These are phyloP conservation scores for Dicyrtoma fusca DNA, from an alignment of 2,888 invertebrate genomes.

Conservation along the genomic window DNA sequence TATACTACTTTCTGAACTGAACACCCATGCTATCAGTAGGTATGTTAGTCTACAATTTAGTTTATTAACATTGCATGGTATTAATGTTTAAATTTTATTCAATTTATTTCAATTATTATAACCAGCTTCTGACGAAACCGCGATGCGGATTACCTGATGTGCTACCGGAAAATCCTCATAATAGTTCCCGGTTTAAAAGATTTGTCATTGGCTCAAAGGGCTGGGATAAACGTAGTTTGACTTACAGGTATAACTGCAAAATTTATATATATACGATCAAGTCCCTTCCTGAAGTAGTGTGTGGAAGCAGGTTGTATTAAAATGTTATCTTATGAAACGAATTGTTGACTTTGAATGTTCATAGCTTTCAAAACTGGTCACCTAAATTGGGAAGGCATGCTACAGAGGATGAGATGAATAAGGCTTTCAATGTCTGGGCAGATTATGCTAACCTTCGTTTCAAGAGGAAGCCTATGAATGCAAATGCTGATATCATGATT, in stretches of 20 bases:
- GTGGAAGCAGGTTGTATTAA: too few species aligned
- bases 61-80: too few species aligned
- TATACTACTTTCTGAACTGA: conserved; percentile 14
- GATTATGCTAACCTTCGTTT: conserved; percentile 58
- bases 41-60: too few species aligned
- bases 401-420: conserved; percentile 65
- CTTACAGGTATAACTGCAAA: too few species aligned
- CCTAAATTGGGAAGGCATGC: conserved; percentile 65
- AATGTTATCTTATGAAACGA: too few species aligned
- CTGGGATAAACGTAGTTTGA: conserved; percentile 71
- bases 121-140: conserved; percentile 68
- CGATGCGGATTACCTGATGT: conserved; percentile 77
- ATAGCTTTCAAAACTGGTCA: conserved; percentile 72
- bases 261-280: too few species aligned
- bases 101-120: not conserved
- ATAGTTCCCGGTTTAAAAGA: conserved; percentile 62
- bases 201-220: conserved; percentile 68
- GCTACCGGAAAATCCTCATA: conserved; percentile 51
- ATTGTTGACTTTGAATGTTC: too few species aligned
- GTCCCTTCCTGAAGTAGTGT: too few species aligned
- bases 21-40: not conserved
- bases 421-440: conserved; percentile 61
- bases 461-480: conserved; percentile 40
- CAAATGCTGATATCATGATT: conserved; percentile 73
- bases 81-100: too few species aligned